Conservation (phyloP, 2,113 vertebrate genomes). For the Pelecanoides urinatrix region DNA sequence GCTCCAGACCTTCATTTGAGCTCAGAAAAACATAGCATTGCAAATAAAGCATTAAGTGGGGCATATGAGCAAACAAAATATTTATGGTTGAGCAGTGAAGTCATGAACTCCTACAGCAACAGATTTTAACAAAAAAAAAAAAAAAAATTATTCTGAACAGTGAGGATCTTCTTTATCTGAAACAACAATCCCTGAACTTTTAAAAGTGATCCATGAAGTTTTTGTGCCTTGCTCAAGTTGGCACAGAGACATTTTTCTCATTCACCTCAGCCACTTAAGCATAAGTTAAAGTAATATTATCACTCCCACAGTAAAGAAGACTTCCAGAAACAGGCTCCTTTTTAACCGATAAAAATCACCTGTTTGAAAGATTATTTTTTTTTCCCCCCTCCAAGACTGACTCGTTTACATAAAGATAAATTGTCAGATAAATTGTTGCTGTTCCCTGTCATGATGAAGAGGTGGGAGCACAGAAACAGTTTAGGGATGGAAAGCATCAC, state of each 20-base stretch:
- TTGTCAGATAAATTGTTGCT: neutral
- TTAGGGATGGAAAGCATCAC: neutral
- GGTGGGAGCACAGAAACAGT: neutral
- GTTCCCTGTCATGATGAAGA: neutral
- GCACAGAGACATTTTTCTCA: neutral
- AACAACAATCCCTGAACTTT: neutral
- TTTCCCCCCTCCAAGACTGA: neutral
- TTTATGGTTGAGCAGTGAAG: neutral
- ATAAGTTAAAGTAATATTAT: neutral
- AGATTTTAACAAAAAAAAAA: neutral
- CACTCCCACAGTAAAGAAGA: neutral
- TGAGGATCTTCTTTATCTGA: neutral
- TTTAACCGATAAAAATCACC: neutral
- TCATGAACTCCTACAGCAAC: neutral
- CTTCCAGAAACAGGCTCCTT: neutral
- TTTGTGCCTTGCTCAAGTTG: neutral
- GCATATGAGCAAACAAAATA: neutral
- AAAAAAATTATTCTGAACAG: neutral
- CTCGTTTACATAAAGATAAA: neutral
- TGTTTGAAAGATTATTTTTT: neutral
- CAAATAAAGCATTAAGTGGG: neutral
- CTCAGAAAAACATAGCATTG: neutral
- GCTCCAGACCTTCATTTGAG: neutral
- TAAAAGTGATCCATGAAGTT: neutral
- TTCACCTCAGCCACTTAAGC: neutral